phyloP scores from a whole-genome alignment of 1,140 invertebrate genomes.

The Caenorhabditis briggsae region DNA sequence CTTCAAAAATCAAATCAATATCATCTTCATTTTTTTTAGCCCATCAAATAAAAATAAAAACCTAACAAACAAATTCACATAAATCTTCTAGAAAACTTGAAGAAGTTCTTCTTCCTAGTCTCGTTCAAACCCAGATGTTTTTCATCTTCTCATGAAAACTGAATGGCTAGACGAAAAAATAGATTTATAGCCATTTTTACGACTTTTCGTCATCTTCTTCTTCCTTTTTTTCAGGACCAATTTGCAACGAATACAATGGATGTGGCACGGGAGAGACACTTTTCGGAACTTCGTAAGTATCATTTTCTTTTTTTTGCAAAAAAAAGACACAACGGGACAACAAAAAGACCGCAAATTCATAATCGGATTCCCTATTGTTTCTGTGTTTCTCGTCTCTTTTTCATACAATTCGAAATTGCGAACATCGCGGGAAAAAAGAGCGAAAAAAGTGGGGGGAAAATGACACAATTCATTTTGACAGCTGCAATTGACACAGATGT shows the following conservation, averaged over 20 bases:
- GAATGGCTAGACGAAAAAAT: not conserved
- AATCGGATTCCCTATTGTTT: not conserved
- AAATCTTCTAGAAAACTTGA: slow-evolving; percentile 20
- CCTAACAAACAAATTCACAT: not conserved
- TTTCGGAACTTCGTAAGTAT: slow-evolving; percentile 57
- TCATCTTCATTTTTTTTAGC: not conserved
- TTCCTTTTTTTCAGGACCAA: slow-evolving; percentile 31
- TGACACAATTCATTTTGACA: slow-evolving; percentile 55
- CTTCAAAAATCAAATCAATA: too few relatives aligned
- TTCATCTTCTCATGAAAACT: slow-evolving; percentile 46
- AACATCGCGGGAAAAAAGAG: slow-evolving; percentile 4
- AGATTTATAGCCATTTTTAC: slow-evolving; percentile 46
- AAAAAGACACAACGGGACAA: not conserved
- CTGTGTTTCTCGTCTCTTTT: not conserved
- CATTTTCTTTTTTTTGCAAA: not conserved
- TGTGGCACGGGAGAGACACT: slow-evolving; percentile 46
- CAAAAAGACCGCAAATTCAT: not conserved
- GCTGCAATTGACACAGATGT: slow-evolving; percentile 49
- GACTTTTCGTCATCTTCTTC: not conserved
- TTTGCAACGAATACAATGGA: slow-evolving; percentile 61
- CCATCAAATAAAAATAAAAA: not conserved
- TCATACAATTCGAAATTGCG: not conserved
- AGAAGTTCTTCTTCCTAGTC: not conserved
- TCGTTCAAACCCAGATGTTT: slow-evolving; percentile 27
- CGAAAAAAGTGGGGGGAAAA: not conserved